phyloP scores from a whole-genome alignment of 1,140 invertebrate species.

The silkworm (Bombyx mori) region ASM3026992v2 NC_085119.1:7291001-7291500 shows the following conservation, averaged over 20 bases:
- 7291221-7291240: constrained; percentile 73
- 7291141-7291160: background rate
- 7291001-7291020: too few relatives aligned
- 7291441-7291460: constrained; percentile 24
- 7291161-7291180: too few relatives aligned
- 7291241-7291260: constrained; percentile 76
- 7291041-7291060: too few relatives aligned
- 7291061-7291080: too few relatives aligned
- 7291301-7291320: constrained; percentile 78
- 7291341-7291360: constrained; percentile 73
- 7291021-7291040: too few relatives aligned
- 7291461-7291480: background rate
- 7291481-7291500: too few relatives aligned
- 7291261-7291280: constrained; percentile 81
- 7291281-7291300: constrained; percentile 80
- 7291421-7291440: constrained; percentile 54
- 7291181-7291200: constrained; percentile 71
- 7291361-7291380: constrained; percentile 72
- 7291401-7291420: constrained; percentile 64
- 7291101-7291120: too few relatives aligned
- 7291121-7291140: too few relatives aligned
- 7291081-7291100: too few relatives aligned
- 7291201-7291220: constrained; percentile 66
- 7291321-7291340: constrained; percentile 76
- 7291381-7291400: constrained; percentile 61